Evolutionary conservation across 2,888 invertebrate species (phyloP).

Genomic region (Zaprionus bogoriensis): DNA sequence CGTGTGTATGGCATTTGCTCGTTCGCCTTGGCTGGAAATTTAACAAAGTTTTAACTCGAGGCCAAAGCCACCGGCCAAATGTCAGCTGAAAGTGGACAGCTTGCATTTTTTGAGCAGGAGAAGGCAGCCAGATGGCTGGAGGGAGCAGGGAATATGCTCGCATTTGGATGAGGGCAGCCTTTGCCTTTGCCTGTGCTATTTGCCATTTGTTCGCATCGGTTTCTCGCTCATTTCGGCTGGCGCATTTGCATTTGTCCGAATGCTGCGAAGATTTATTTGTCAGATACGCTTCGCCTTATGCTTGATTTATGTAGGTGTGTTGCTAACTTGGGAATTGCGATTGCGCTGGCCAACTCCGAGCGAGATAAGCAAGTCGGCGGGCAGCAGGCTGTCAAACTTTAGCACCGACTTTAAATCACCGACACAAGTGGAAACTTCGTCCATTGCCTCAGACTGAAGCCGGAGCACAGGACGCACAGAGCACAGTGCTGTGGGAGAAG

Average conservation of each 20-base stretch:
- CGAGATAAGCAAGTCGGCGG: constrained; percentile 27
- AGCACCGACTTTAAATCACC: neutral
- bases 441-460: constrained; percentile 2
- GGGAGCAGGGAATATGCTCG: constrained; percentile 5
- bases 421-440: constrained; percentile 4
- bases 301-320: constrained; percentile 62
- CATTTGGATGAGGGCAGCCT: constrained; percentile 33
- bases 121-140: neutral
- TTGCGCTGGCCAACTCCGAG: neutral
- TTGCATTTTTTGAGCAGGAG: constrained; percentile 33
- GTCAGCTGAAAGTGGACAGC: constrained; percentile 60
- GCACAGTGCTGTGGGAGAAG: neutral
- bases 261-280: constrained; percentile 8
- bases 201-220: neutral
- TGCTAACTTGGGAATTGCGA: neutral
- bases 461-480: too few species aligned
- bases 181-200: constrained; percentile 15
- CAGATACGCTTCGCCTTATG: constrained; percentile 58
- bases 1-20: neutral
- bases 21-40: constrained; percentile 38
- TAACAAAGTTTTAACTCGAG: constrained; percentile 42
- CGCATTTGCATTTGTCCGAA: constrained; percentile 49
- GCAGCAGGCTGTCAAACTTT: constrained; percentile 49
- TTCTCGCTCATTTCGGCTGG: constrained; percentile 2
- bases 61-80: constrained; percentile 57